Base-by-base conservation (phyloP, 2,888 invertebrate species). In the Troides oblongomaculatus region DNA sequence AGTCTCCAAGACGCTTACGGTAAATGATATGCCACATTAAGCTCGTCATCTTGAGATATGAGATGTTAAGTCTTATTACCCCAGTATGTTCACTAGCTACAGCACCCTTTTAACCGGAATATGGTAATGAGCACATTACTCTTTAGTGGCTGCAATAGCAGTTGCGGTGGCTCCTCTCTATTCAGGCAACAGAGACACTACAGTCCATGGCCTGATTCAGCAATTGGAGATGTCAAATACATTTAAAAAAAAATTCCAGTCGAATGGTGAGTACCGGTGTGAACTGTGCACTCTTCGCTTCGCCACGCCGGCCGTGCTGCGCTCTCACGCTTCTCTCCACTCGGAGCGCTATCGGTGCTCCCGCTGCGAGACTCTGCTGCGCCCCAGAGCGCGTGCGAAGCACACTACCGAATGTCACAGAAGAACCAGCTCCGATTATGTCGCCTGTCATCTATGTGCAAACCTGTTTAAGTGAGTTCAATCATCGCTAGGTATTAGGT, bases 181-280 rank as follows among this genome's bases (percentile, higher is more conserved):
- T 5, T 30, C 30, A 3, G 30, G 30, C 30, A 30, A 30, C 30
- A 30, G 30, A 3, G 30, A 30, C 30, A 30, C 30, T 30, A 30
- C 30, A 30, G 3, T 30, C 30, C 30, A 30, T 5, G 3, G 30
- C 30, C 4, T 3, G 30, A 30, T 30, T 30, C 3, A 30, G 30
- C 3, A 30, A 30, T 30, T 30, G 2, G 4, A 30, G 30, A 10
- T 10, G 39, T 39, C 10, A 39, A 39, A 10, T 4, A 39, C 8
- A 39, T 39, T 4, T 39, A 10, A 39, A 39, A 10, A 39, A 39
- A 10, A 30, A 30, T 30, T 8, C 1, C 79, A 92, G 92, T 92
- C 92, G 0, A 92, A 92, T 73, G 92, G 92, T 1, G 90, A 90
- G 64, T 79, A 87, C 64, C 78, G 78, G 0, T 92, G 92, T 62